Conservation (phyloP, 2,797 vertebrate species). For the Lacerta agilis region DNA sequence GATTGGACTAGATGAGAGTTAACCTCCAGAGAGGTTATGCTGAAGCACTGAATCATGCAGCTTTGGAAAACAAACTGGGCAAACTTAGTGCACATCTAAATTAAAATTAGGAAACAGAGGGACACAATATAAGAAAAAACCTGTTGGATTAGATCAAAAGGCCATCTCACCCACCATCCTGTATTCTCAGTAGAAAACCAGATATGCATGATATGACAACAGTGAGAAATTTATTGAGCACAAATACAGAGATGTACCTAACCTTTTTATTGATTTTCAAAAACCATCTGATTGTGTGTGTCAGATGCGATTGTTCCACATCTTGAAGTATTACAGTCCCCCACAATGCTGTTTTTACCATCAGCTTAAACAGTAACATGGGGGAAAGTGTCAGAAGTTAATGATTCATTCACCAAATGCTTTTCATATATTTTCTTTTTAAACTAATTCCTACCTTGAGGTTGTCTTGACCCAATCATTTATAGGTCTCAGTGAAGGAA, state of each 20-base stretch:
- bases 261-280: constrained; percentile 38
- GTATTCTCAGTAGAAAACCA: too few relatives aligned
- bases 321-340: neutral
- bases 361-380: constrained; percentile 9
- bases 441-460: constrained; percentile 27
- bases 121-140: too few relatives aligned
- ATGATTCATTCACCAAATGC: neutral
- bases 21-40: neutral
- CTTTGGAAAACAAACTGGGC: neutral
- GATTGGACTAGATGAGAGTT: too few relatives aligned
- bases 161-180: too few relatives aligned
- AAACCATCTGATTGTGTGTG: neutral
- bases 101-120: neutral
- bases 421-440: constrained; percentile 15
- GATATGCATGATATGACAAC: constrained; percentile 27
- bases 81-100: neutral
- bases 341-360: constrained; percentile 22
- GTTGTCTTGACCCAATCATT: neutral
- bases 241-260: constrained; percentile 35
- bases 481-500: neutral
- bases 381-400: constrained; percentile 3
- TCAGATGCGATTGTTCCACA: constrained; percentile 35
- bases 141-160: too few relatives aligned
- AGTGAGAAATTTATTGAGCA: constrained; percentile 38
- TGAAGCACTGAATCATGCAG: neutral